Conservation (phyloP, 2,888 invertebrate species). For the Seira musarum region DNA sequence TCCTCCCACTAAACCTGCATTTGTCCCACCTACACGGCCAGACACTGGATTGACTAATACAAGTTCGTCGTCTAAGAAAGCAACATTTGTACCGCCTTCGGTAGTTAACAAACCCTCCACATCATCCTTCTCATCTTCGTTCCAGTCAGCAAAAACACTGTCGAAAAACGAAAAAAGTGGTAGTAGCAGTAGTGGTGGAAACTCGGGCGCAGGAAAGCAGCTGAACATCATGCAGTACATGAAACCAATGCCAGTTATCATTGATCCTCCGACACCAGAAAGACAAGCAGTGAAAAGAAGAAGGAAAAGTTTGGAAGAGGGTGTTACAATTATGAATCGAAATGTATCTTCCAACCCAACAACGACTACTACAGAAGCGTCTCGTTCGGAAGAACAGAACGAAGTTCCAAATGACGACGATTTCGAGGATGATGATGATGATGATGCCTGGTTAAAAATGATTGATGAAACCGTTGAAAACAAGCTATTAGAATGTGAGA, state of each 20-base stretch:
- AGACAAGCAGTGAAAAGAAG: slow-evolving; percentile 11
- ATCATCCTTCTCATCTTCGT: not conserved
- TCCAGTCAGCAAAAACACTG: slow-evolving; percentile 25
- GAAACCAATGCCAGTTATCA: slow-evolving; percentile 62
- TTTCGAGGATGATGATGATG: not conserved
- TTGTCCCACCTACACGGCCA: not conserved
- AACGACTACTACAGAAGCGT: not conserved
- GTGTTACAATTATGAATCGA: not conserved
- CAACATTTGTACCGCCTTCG: not conserved
- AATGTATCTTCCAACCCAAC: not conserved
- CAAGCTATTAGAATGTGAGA: slow-evolving; percentile 23
- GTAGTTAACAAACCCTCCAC: not conserved
- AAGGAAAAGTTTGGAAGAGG: slow-evolving; percentile 6
- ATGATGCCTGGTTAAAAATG: slow-evolving; percentile 41
- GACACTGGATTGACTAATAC: not conserved
- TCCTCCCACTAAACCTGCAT: slow-evolving; percentile 7
- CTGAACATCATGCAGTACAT: slow-evolving; percentile 46
- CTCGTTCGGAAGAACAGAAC: not conserved
- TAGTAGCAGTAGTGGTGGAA: not conserved
- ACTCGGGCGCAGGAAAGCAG: slow-evolving; percentile 24
- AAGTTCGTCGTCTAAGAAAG: not conserved
- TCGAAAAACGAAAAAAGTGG: not conserved
- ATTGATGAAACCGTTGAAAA: slow-evolving; percentile 43
- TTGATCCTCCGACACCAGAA: slow-evolving; percentile 59
- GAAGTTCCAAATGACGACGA: slow-evolving; percentile 1